Evolutionary conservation across 2,888 invertebrate species (phyloP).

Genomic region (Plebejus anna): DNA sequence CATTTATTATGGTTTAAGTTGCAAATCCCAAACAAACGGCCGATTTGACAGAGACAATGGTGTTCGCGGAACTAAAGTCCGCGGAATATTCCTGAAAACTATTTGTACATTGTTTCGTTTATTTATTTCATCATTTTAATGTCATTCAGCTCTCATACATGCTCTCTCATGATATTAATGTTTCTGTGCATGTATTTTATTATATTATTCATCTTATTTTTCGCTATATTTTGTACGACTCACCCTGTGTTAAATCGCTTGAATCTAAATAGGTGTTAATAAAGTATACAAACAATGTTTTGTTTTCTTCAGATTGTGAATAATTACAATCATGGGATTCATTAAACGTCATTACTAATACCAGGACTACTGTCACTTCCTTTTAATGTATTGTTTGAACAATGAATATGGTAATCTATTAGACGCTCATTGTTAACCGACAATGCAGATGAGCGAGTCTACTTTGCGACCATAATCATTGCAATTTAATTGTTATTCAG

Average conservation of each 20-base stretch:
- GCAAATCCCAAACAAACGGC: conserved; percentile 15
- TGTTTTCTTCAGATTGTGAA: neutral
- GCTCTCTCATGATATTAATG: conserved; percentile 24
- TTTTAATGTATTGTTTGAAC: conserved; percentile 17
- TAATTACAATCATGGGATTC: neutral
- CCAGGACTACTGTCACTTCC: conserved; percentile 4
- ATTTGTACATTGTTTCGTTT: conserved; percentile 28
- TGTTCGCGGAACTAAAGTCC: conserved; percentile 4
- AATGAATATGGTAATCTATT: conserved; percentile 21
- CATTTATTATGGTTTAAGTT: conserved; percentile 69
- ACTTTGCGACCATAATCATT: conserved; percentile 2
- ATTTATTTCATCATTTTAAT: conserved; percentile 26
- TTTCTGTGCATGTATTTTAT: neutral
- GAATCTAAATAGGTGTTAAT: conserved; percentile 19
- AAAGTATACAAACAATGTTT: conserved; percentile 10
- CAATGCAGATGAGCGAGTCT: conserved; percentile 6
- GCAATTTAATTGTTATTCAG: conserved; percentile 4
- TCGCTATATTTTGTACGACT: conserved; percentile 8
- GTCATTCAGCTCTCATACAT: conserved; percentile 26
- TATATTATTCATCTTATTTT: neutral
- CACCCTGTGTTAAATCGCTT: conserved; percentile 13
- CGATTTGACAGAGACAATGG: conserved; percentile 10
- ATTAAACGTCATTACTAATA: neutral
- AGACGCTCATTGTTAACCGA: conserved; percentile 13
- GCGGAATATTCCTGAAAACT: conserved; percentile 31